phyloP scores from a whole-genome alignment of 2,113 vertebrate genomes.

The Narcine bancroftii region DNA sequence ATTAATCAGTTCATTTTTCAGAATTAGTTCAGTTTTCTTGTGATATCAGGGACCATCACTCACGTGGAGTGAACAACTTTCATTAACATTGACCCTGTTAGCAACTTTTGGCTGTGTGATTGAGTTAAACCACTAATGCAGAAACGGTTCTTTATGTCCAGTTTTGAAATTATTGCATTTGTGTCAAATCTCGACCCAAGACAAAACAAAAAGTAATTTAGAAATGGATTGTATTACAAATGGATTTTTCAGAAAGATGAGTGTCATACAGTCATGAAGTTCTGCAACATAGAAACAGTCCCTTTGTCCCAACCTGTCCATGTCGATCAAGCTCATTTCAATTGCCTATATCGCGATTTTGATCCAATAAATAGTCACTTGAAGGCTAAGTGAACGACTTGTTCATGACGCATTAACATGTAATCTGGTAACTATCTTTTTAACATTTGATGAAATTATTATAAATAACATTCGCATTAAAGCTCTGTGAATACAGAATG shows the following conservation, averaged over 20 bases:
- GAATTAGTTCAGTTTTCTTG: neutral
- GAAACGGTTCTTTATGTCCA: neutral
- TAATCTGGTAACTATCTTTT: too few species aligned
- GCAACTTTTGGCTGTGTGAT: neutral
- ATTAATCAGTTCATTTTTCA: slow-evolving; percentile 11
- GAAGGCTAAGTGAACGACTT: too few species aligned
- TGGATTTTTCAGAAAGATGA: slow-evolving; percentile 22
- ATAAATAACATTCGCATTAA: too few species aligned
- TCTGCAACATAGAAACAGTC: too few species aligned
- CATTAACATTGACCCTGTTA: neutral
- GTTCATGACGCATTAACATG: too few species aligned
- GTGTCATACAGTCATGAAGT: too few species aligned
- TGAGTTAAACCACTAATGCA: neutral
- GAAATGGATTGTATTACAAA: slow-evolving; percentile 23
- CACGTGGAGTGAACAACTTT: neutral
- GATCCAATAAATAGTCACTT: too few species aligned
- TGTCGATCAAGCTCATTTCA: too few species aligned
- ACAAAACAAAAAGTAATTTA: slow-evolving; percentile 1
- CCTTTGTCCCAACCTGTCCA: too few species aligned
- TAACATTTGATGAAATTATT: too few species aligned
- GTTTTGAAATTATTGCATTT: slow-evolving; percentile 18
- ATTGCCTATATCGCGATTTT: too few species aligned
- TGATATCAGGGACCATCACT: neutral
- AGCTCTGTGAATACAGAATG: too few species aligned
- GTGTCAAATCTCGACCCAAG: slow-evolving; percentile 19